These are phyloP conservation scores for Drosophila diplacantha DNA, from an alignment of 2,888 invertebrate genomes.

Conservation along the genomic window DNA sequence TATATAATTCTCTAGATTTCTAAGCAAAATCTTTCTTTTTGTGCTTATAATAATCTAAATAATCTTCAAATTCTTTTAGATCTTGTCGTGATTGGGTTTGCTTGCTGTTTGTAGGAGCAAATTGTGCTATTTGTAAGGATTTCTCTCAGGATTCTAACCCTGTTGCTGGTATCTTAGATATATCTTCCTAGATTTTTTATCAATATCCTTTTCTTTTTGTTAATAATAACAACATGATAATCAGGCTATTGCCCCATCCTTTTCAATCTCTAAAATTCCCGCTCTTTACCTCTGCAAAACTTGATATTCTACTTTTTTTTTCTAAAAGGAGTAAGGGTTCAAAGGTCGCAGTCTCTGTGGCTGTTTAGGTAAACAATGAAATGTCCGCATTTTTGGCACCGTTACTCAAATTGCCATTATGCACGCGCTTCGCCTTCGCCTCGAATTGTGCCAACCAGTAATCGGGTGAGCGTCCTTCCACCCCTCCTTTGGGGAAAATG, in stretches of 20 bases:
- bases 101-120: not conserved
- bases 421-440: conserved; percentile 54
- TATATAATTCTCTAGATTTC: too few relatives aligned
- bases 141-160: not conserved
- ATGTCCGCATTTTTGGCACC: conserved; percentile 69
- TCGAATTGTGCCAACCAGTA: conserved; percentile 51
- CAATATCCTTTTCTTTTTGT: not conserved
- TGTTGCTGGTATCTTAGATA: not conserved
- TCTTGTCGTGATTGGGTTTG: too few relatives aligned
- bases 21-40: too few relatives aligned
- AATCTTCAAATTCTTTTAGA: too few relatives aligned
- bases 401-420: conserved; percentile 72
- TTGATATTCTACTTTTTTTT: not conserved
- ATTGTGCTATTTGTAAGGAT: not conserved
- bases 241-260: too few relatives aligned
- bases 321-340: not conserved
- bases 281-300: not conserved
- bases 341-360: conserved; percentile 1
- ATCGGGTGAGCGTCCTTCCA: not conserved
- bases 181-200: not conserved
- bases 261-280: not conserved
- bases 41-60: too few relatives aligned
- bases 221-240: not conserved
- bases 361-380: conserved; percentile 55
- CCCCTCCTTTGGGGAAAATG: not conserved